These are phyloP conservation scores for Amniataba percoides DNA, from an alignment of 2,797 vertebrate genomes.

Conservation along the genomic window DNA sequence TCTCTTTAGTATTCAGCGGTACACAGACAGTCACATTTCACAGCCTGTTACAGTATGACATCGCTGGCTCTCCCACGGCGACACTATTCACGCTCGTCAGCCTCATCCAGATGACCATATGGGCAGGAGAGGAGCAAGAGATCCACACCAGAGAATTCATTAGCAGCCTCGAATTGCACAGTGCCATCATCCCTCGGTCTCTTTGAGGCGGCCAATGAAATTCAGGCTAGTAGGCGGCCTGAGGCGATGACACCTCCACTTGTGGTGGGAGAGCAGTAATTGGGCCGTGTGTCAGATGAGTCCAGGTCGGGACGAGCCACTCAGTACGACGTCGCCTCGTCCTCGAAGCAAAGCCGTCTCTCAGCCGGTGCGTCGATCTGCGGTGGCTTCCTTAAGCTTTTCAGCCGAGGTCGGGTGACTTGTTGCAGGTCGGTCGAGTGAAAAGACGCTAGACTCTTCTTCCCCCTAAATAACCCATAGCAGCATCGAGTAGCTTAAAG, in stretches of 20 bases:
- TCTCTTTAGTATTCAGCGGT: constrained; percentile 20
- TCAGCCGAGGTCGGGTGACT: constrained; percentile 29
- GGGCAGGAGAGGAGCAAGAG: constrained; percentile 85
- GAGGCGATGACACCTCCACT: constrained; percentile 54
- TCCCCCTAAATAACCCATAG: constrained; percentile 13
- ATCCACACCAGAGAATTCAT: constrained; percentile 88
- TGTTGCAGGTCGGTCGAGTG: constrained; percentile 15
- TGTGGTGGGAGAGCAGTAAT: constrained; percentile 60
- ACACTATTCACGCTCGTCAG: constrained; percentile 80
- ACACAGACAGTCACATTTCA: constrained; percentile 8
- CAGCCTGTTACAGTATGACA: constrained; percentile 23
- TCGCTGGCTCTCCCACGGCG: constrained; percentile 58
- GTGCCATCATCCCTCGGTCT: constrained; percentile 82
- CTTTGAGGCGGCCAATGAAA: constrained; percentile 73
- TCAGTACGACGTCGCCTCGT: constrained; percentile 35
- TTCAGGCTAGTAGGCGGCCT: constrained; percentile 54
- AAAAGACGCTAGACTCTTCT: constrained; percentile 26
- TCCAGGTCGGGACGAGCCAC: constrained; percentile 56
- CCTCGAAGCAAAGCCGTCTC: constrained; percentile 25
- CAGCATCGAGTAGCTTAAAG: not conserved
- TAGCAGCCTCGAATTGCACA: constrained; percentile 83
- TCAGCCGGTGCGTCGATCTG: constrained; percentile 32
- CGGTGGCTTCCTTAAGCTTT: constrained; percentile 15
- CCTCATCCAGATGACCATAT: constrained; percentile 85
- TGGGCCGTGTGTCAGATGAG: constrained; percentile 66